Base-by-base conservation (phyloP, 2,888 invertebrate genomes). In the Drosophila anomelani region DNA sequence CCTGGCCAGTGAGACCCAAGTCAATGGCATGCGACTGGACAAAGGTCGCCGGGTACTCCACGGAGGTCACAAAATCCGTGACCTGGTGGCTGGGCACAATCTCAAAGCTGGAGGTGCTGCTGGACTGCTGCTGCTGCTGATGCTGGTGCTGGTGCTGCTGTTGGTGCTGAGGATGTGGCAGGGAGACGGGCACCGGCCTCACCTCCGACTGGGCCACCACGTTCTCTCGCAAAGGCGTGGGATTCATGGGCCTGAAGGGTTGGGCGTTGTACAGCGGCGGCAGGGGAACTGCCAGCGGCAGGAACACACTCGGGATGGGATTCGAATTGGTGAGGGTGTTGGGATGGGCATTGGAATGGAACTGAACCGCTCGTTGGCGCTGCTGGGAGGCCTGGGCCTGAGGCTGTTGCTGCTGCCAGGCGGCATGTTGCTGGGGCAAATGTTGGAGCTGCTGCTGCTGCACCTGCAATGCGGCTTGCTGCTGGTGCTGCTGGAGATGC, bases 31-130 rank as follows among this genome's bases (percentile, higher is more conserved):
- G 91, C 4, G 92, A 90, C 81, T 96, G 95, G 66, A 96, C 94
- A 60, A 95, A 94, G 77, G 95, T 95, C 46, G 95, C 94, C 12
- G 96, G 95, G 91, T 96, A 95, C 79, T 96, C 95, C 46, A 96
- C 93, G 2, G 95, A 95, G 46, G 96, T 95, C 1, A 95, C 93
- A 82, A 94, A 96, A 86, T 96, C 95, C 4, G 94, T 94, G 8
- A 96, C 81, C 46, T 95, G 95, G 58, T 96, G 93, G 86, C 96
- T 96, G 82, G 95, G 94, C 20, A 92, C 80, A 17, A 92, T 92
- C 60, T 92, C 92, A 70, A 92, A 91, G 64, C 85, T 72, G 38
- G 72, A 58, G 26, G 41, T 88, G 51, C 69, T 77, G 51, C 70
- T 77, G 15, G 51, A 56, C 12, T 13, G 17, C 12, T 4, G 49